Conservation (phyloP, 2,888 invertebrate genomes). For the Drosophila antonietae region DNA sequence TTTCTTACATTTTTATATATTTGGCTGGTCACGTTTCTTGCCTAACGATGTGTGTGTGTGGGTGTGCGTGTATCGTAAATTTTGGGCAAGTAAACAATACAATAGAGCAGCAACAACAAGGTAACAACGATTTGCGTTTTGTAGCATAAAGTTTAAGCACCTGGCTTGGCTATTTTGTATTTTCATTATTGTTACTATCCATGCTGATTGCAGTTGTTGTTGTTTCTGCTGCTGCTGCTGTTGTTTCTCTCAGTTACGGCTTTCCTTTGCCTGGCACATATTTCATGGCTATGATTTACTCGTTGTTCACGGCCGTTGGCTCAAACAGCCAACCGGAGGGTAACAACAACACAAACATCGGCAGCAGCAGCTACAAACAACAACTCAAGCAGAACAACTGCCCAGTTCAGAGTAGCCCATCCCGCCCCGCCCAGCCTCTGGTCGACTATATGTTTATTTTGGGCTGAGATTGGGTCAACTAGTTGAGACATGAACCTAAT, state of each 20-base stretch:
- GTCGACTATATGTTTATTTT: conserved; percentile 67
- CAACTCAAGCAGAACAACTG: conserved; percentile 77
- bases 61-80: conserved; percentile 64
- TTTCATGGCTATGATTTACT: conserved; percentile 80
- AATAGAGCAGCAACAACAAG: conserved; percentile 63
- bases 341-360: conserved; percentile 10
- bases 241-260: conserved; percentile 34
- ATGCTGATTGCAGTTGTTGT: conserved; percentile 31
- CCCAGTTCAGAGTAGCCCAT: conserved; percentile 47
- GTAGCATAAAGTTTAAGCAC: conserved; percentile 64
- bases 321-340: conserved; percentile 34
- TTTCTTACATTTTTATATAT: conserved; percentile 26
- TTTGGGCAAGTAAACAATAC: conserved; percentile 52
- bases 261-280: conserved; percentile 68
- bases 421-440: conserved; percentile 10
- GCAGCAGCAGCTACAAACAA: conserved; percentile 32
- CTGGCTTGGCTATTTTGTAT: conserved; percentile 64
- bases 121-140: conserved; percentile 56
- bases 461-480: conserved; percentile 73
- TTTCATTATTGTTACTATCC: conserved; percentile 74
- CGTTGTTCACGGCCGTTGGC: conserved; percentile 77
- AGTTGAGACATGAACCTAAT: conserved; percentile 81
- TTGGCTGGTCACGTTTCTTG: conserved; percentile 67
- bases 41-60: conserved; percentile 30
- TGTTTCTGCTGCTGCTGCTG: conserved; percentile 16